phyloP scores from a whole-genome alignment of 2,113 vertebrate genomes.

The Ctenodactylus gundi region DNA sequence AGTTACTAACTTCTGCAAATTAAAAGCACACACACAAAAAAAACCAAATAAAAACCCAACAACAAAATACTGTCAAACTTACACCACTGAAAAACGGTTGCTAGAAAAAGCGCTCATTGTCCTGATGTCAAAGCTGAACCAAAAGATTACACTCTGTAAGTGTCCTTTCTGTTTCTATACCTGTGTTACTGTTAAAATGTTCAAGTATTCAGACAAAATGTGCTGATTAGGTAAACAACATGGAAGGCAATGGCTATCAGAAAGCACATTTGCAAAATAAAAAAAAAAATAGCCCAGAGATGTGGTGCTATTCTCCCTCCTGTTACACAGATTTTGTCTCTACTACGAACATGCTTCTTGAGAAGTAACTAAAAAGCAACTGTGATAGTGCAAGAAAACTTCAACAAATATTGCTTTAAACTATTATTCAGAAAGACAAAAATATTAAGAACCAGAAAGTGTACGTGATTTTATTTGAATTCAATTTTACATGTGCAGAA shows the following conservation, averaged over 20 bases:
- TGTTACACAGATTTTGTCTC: slow-evolving; percentile 81
- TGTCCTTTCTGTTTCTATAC: slow-evolving; percentile 83
- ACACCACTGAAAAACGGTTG: slow-evolving; percentile 76
- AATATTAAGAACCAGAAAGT: slow-evolving; percentile 86
- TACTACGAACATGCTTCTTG: slow-evolving; percentile 78
- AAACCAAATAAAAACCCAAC: slow-evolving; percentile 67
- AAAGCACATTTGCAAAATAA: slow-evolving; percentile 81
- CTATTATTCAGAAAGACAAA: slow-evolving; percentile 85
- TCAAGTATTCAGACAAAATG: slow-evolving; percentile 87
- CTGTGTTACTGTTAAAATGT: slow-evolving; percentile 85
- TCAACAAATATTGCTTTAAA: slow-evolving; percentile 87
- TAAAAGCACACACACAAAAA: slow-evolving; percentile 70
- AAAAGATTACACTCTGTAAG: slow-evolving; percentile 80
- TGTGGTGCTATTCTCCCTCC: slow-evolving; percentile 77
- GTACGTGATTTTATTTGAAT: slow-evolving; percentile 87
- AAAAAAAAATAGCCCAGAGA: slow-evolving; percentile 66
- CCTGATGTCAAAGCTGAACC: slow-evolving; percentile 77
- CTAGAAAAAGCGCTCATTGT: slow-evolving; percentile 82
- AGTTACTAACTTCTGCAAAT: slow-evolving; percentile 82
- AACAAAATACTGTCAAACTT: slow-evolving; percentile 73
- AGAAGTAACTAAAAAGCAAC: slow-evolving; percentile 80
- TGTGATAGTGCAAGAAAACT: slow-evolving; percentile 85
- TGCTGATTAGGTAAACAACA: slow-evolving; percentile 85
- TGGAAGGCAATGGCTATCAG: slow-evolving; percentile 85
- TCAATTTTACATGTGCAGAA: slow-evolving; percentile 86